Conservation (phyloP, 1,140 invertebrate genomes). For the Drosophila lacertosa region DNA sequence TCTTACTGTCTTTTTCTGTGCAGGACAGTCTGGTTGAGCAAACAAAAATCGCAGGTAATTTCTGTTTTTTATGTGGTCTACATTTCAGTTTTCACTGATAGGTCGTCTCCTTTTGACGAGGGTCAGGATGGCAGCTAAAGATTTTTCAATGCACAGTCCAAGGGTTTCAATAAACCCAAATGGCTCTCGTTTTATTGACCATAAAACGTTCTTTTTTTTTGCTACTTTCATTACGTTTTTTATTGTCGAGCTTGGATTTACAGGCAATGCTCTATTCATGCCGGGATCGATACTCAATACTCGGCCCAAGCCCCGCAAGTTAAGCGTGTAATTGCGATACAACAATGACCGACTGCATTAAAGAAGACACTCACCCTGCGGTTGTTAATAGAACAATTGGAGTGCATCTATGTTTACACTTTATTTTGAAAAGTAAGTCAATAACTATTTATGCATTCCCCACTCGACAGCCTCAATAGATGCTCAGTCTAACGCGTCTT, state of each 20-base stretch:
- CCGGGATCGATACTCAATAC: constrained; percentile 9
- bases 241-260: constrained; percentile 19
- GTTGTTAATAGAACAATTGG: background rate
- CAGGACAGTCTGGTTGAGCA: background rate
- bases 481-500: background rate
- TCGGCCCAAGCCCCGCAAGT: constrained; percentile 29
- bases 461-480: background rate
- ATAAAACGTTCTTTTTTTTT: constrained; percentile 54
- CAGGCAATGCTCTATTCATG: constrained; percentile 35
- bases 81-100: constrained; percentile 43
- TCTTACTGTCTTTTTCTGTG: background rate
- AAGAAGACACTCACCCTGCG: background rate
- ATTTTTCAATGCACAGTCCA: constrained; percentile 67
- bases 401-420: constrained; percentile 15
- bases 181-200: constrained; percentile 69
- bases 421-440: constrained; percentile 30
- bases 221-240: constrained; percentile 55
- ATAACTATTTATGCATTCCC: constrained; percentile 20
- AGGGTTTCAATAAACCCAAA: constrained; percentile 66
- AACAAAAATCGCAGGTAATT: constrained; percentile 59
- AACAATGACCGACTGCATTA: constrained; percentile 36
- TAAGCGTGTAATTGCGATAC: constrained; percentile 42
- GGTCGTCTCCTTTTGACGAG: constrained; percentile 19
- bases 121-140: constrained; percentile 50
- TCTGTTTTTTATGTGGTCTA: constrained; percentile 68